These are phyloP conservation scores for Polietes domitor DNA, from an alignment of 2,888 invertebrate genomes.

Conservation along the genomic window DNA sequence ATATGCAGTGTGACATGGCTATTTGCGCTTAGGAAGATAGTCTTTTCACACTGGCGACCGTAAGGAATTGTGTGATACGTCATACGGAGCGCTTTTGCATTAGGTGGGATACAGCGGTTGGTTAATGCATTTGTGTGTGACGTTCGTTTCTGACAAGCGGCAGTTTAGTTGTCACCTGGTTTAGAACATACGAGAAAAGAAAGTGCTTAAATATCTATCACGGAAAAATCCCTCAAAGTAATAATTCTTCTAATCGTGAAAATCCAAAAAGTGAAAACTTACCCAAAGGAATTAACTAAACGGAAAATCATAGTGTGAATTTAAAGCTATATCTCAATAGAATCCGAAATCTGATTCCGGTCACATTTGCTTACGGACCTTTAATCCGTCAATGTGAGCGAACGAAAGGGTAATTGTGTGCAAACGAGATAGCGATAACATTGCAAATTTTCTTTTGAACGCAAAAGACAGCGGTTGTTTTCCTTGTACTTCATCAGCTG, in stretches of 20 bases:
- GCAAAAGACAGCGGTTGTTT: constrained; percentile 48
- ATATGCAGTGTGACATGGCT: too few relatives aligned
- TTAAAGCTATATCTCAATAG: neutral
- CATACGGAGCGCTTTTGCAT: too few relatives aligned
- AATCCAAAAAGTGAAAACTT: neutral
- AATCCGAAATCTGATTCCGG: neutral
- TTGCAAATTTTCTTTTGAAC: constrained; percentile 21
- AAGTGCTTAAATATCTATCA: too few relatives aligned
- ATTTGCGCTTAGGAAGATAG: too few relatives aligned
- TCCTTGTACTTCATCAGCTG: constrained; percentile 44
- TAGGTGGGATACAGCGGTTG: neutral
- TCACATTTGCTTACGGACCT: constrained; percentile 43
- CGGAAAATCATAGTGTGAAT: neutral
- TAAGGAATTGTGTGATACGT: too few relatives aligned
- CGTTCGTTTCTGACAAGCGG: too few relatives aligned
- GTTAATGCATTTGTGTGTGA: neutral
- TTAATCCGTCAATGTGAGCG: constrained; percentile 26
- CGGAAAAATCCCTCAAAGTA: neutral
- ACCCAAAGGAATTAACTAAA: neutral
- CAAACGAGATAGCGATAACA: constrained; percentile 38
- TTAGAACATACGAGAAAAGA: constrained; percentile 49
- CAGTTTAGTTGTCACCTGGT: constrained; percentile 37
- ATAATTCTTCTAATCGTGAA: neutral
- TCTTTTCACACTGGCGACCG: too few relatives aligned
- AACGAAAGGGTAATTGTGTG: constrained; percentile 22